phyloP scores from a whole-genome alignment of 2,113 vertebrate genomes.

The Rostratula benghalensis region DNA sequence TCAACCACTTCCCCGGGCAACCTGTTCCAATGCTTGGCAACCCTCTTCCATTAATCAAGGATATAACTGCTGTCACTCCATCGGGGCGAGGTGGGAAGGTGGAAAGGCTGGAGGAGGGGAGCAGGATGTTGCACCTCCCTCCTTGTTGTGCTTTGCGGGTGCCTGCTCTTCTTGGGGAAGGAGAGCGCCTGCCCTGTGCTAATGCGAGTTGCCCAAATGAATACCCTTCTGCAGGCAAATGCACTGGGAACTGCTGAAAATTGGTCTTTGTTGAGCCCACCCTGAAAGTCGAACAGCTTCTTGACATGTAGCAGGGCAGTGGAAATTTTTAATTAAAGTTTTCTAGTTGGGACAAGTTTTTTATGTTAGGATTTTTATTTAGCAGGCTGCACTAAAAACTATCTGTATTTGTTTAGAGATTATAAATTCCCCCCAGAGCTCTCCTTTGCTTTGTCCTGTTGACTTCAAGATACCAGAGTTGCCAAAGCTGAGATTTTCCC shows the following conservation, averaged over 20 bases:
- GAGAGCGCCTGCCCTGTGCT: neutral
- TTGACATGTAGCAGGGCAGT: fast-evolving
- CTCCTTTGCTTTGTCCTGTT: neutral
- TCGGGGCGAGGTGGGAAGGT: neutral
- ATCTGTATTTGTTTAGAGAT: neutral
- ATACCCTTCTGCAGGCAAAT: neutral
- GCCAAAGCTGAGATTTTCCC: neutral
- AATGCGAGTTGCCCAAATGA: fast-evolving
- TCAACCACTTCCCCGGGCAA: neutral
- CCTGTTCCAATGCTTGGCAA: neutral
- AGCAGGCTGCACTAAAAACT: neutral
- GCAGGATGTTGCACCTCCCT: fast-evolving
- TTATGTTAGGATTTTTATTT: neutral
- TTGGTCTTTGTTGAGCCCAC: neutral
- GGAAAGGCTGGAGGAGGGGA: neutral
- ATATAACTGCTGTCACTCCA: fast-evolving
- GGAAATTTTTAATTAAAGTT: neutral
- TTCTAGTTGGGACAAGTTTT: neutral
- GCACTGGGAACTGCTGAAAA: neutral
- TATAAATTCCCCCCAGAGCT: neutral
- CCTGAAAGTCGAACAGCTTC: neutral
- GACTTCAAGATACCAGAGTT: neutral
- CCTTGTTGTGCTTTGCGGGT: neutral
- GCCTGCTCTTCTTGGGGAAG: neutral
- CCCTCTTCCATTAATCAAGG: neutral